Evolutionary conservation across 2,888 invertebrate species (phyloP), one percentile per base, ranked within the genome.

Genomic region (Heliconius aoede): DNA sequence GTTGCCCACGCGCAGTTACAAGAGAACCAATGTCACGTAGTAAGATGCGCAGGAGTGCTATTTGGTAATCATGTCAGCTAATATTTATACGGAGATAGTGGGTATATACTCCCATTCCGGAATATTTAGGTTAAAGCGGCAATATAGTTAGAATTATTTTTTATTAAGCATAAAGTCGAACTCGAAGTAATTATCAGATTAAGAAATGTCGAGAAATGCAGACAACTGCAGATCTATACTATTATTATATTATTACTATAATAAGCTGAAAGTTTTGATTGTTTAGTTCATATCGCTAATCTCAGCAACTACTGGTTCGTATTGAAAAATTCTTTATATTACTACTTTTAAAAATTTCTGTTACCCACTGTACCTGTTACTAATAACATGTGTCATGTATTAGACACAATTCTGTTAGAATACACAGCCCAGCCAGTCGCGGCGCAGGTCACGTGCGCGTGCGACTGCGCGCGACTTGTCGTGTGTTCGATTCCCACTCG

Each of bases 1-100:
- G 51, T 26, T 3, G 75, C 81, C 80, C 80, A 80, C 80, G 77
- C 80, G 68, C 74, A 64, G 64, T 65, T 78, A 40, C 30, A 32
- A n/a, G 13, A 28, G 15, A 72, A 26, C 72, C 60, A 60, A 72
- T 72, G 60, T 32, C 72, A 58, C 36, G 13, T 60, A 55, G 24
- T 36, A 11, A 26, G 55, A 28, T 61, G 72, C 69, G 61, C 61
- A 69, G 68, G 40, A 28, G 74, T 61, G 26, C 26, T 3, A 1
- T 40, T 60, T 72, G 72, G 72, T 69, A 30, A 28, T 15, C 30
- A 46, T n/a, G 32, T 55, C 24, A 24, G 30, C n/a, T 32, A 24
- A 55, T 40, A 65, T 65, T 36, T 36, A 24, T 36, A 36, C 1
- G 24, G 7, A n/a, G 36, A 24, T 24, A 15, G 36, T 65, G 24